Conservation (phyloP, 2,888 invertebrate species). For the Phanerotoma sp. region DNA sequence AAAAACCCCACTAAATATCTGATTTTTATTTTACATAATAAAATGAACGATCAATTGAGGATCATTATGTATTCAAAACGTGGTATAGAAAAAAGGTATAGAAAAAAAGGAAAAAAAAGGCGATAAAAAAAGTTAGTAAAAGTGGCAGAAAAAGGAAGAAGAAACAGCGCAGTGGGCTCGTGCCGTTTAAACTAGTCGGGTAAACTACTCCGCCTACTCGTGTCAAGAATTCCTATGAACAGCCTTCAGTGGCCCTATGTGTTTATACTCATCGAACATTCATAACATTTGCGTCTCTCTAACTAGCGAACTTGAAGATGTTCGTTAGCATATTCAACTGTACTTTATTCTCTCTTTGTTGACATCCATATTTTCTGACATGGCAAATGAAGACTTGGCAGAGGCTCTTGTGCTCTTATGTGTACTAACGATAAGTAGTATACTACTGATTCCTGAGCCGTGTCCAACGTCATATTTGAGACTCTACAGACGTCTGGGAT, state of each 20-base stretch:
- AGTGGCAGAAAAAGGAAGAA: neutral
- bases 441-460: no score
- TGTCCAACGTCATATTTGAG: neutral
- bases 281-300: constrained; percentile 5
- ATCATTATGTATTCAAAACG: no score
- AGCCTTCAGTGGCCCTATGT: constrained; percentile 12
- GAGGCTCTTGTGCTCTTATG: constrained; percentile 3
- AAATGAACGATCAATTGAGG: constrained; percentile 2
- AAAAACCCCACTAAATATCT: no score
- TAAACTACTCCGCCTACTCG: constrained; percentile 29
- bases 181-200: constrained; percentile 10
- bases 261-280: constrained; percentile 5
- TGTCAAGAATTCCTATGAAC: constrained; percentile 30
- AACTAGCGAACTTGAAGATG: constrained; percentile 1
- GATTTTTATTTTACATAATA: constrained; percentile 4
- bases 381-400: neutral
- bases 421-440: neutral
- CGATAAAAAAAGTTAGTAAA: neutral
- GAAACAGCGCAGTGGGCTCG: neutral
- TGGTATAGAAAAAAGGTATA: neutral
- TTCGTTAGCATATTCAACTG: constrained; percentile 12
- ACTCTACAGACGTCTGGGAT: neutral
- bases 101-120: neutral
- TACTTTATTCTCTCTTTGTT: neutral
- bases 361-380: no score